Evolutionary conservation across 2,113 vertebrate genomes (phyloP), one percentile per base, ranked within the genome.

Genomic region (Phalacrocorax pelagicus): DNA sequence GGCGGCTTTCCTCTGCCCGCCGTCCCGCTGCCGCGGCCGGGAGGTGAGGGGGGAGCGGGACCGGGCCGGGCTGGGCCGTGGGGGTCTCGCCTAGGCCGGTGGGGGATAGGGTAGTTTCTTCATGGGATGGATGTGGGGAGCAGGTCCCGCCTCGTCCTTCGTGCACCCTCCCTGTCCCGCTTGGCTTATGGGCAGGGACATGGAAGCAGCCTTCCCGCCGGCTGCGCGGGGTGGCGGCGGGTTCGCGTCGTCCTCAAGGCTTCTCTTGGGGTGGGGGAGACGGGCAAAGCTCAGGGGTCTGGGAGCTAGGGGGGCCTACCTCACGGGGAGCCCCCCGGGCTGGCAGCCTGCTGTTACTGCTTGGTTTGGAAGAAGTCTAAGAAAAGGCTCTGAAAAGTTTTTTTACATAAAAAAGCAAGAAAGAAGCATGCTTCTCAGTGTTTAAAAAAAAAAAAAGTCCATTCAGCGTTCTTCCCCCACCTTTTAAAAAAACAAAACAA

Each of bases 101-200:
- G 27, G 59, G 36, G 59, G 36, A 38, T 15, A 6, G 21, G 11
- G 5, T 2, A 27, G 18, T 3, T 27, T 44, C 23, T 27, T n/a
- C 2, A 22, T 5, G 58, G 30, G 42, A 3, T 8, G 27, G 29
- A 2, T 7, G 3, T 4, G 21, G 12, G 73, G 55, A n/a, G 44
- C 27, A 6, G 62, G 1, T 10, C 18, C 11, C 24, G 36, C 2
- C 8, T 38, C 16, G 18, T 10, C 26, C 11, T n/a, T 11, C 20
- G 11, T n/a, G 40, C 2, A 11, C 34, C 36, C 6, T 5, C 0
- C n/a, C 40, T 9, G 36, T 38, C 17, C 29, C 15, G 16, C 18
- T 15, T 0, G 20, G 52, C 29, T 55, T 9, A 12, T 8, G 12
- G 78, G 65, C 47, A n/a, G 40, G 38, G 61, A 7, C 61, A 0